Evolutionary conservation across 2,797 vertebrate genomes (phyloP), one percentile per base, ranked within the genome.

Genomic region (Phalloptychus januarius): DNA sequence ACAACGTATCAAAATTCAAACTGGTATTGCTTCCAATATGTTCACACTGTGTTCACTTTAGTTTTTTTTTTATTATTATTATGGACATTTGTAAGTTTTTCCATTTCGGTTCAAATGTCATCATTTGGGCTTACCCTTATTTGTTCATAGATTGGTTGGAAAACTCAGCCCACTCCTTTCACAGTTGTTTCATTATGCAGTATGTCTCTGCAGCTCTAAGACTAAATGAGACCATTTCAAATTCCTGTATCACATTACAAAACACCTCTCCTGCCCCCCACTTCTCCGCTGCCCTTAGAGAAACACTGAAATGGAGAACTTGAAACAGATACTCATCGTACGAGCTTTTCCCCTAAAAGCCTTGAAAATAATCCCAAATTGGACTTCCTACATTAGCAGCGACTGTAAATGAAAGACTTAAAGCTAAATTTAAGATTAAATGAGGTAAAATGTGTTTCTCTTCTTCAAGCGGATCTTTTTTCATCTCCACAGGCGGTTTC

Each of bases 261-360:
- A 74, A 80, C 72, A 28, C 31, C 8, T 56, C 75, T 65, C 54
- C 2, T 3, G 54, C 75, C 42, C 78, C 75, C 75, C 61, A 73
- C 61, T 20, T 23, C 61, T 25, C 38, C 23, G 0, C 3, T 78
- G 69, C 82, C 83, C 78, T 85, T 83, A 77, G 78, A 71, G 78
- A 67, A 78, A 48, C 74, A 78, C 79, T 75, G 74, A 83, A 83
- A 85, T 82, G 52, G 82, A 84, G 79, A 82, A 7, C 85, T 87
- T 87, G 86, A 89, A 89, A 87, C 85, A 56, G 85, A 92, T 82
- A 82, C 38, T 33, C 71, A 87, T 89, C 77, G 87, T 89, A 83
- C 63, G 83, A 90, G 87, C 78, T 88, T 85, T 86, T 88, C 86
- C 86, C 79, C 79, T 93, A 88, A 93, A 88, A 89, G 86, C 79